A percentile compares a stretch with the other conserved stretches of the same genome.
Conservation (phyloP, 2,797 vertebrate species). For the Phalanger gymnotis region DNA sequence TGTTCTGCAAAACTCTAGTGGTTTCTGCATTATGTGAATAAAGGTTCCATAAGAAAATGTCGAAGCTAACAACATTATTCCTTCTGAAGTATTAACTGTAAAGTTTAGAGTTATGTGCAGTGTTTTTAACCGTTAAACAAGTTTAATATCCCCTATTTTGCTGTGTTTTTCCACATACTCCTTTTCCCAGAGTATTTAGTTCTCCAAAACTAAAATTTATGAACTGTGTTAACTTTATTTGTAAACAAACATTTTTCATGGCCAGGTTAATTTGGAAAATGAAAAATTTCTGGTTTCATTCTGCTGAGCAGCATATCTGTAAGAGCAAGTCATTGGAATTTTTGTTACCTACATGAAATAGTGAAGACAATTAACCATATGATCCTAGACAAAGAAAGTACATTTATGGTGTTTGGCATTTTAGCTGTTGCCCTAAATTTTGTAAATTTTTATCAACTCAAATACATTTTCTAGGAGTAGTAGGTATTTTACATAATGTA, state of each 20-base stretch:
- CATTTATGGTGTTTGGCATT: background rate
- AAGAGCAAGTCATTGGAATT: background rate
- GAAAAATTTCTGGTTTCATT: background rate
- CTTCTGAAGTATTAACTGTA: background rate
- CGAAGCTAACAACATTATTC: background rate
- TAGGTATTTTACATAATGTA: background rate
- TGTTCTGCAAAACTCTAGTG: background rate
- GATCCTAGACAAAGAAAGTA: background rate
- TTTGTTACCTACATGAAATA: background rate
- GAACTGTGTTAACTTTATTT: background rate
- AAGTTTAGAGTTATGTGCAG: background rate
- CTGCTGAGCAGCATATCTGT: background rate
- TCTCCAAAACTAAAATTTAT: background rate
- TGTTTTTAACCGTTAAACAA: background rate
- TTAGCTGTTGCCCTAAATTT: background rate
- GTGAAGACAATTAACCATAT: background rate
- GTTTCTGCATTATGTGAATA: background rate
- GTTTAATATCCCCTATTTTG: background rate
- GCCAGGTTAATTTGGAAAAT: background rate
- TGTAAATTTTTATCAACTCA: background rate
- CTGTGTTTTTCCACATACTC: background rate
- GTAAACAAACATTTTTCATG: background rate
- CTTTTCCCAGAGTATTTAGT: background rate
- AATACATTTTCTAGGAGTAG: background rate
- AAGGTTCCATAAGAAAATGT: background rate